phyloP scores from a whole-genome alignment of 2,797 vertebrate species.

The Danio choprae region DNA sequence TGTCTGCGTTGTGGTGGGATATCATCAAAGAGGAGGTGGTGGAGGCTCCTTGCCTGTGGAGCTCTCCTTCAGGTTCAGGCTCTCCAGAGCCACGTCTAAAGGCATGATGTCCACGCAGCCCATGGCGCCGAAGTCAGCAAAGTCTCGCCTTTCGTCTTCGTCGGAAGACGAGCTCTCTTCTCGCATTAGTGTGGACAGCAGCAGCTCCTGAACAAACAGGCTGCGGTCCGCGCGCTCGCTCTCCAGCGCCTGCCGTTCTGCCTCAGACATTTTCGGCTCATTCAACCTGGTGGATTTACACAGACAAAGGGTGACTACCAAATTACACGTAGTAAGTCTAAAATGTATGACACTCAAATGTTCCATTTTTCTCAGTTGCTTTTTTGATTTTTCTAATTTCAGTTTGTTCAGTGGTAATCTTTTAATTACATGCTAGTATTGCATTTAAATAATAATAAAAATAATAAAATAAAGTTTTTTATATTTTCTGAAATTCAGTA shows the following conservation, averaged over 20 bases:
- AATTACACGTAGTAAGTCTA: background rate
- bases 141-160: conserved; percentile 94
- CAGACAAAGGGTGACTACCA: background rate
- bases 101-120: conserved; percentile 99
- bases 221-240: conserved; percentile 94
- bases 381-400: no score
- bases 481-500: no score
- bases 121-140: conserved; percentile 98
- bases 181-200: conserved; percentile 94
- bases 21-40: conserved; percentile 99
- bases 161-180: conserved; percentile 98
- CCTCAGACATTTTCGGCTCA: conserved; percentile 97
- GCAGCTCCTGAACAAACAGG: conserved; percentile 97
- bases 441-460: no score
- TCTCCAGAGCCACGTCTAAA: conserved; percentile 99
- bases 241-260: conserved; percentile 93
- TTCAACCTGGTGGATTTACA: conserved; percentile 83
- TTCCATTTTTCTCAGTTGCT: background rate
- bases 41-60: conserved; percentile 96
- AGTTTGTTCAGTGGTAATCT: no score
- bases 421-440: no score
- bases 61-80: conserved; percentile 97
- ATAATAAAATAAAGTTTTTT: no score
- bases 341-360: background rate
- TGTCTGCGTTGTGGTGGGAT: conserved; percentile 93